phyloP scores from a whole-genome alignment of 1,140 invertebrate species.

The Wiebesia pumilae region DNA sequence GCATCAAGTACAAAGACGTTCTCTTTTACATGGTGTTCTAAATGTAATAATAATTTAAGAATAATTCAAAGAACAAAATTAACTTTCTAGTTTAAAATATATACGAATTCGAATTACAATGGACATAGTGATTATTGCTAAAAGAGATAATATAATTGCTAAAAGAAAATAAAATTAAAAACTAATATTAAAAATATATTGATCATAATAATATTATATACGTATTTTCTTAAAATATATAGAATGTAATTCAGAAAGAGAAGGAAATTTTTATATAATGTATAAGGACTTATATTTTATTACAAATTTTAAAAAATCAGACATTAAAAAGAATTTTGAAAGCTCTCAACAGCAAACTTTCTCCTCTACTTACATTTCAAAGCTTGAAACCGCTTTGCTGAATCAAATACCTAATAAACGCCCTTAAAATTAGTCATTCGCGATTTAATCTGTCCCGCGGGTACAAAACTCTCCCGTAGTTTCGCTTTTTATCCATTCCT shows the following conservation, averaged over 20 bases:
- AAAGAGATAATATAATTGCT: too few species aligned
- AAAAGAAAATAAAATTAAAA: too few species aligned
- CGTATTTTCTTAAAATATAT: too few species aligned
- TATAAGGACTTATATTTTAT: too few species aligned
- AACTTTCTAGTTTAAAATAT: too few species aligned
- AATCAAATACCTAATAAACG: constrained; percentile 7
- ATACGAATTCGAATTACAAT: too few species aligned
- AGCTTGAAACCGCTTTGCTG: not conserved
- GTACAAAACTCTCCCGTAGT: not conserved
- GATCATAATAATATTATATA: too few species aligned
- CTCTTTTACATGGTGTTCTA: not conserved
- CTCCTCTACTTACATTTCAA: not conserved
- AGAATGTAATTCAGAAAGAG: too few species aligned
- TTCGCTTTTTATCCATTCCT: constrained; percentile 13
- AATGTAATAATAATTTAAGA: not conserved
- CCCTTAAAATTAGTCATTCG: constrained; percentile 32
- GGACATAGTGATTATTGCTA: too few species aligned
- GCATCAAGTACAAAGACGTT: not conserved
- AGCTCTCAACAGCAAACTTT: not conserved
- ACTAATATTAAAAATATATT: too few species aligned
- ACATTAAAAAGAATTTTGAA: not conserved
- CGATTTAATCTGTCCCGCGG: constrained; percentile 26
- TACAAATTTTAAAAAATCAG: not conserved
- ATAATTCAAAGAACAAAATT: not conserved
- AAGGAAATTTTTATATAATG: too few species aligned